Base-by-base conservation (phyloP, 2,113 vertebrate genomes). In the Typhlomys cinereus region DNA sequence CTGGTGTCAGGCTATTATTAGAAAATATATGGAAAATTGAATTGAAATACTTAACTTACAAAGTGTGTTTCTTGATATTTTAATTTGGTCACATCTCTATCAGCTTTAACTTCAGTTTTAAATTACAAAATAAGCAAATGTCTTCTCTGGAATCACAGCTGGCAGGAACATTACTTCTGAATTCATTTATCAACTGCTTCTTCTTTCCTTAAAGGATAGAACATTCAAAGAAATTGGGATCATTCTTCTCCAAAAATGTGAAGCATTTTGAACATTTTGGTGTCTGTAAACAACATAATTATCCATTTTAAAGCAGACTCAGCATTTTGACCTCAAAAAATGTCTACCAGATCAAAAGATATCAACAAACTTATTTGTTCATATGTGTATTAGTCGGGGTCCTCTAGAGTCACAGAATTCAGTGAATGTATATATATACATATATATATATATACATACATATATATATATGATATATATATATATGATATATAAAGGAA, bases 1-100 rank as follows among this genome's bases (percentile, higher is more conserved):
- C 46, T 89, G 23, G 10, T 73, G 1, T 90, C 36, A 92, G 17
- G n/a, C 46, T 96, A 69, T 91, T 94, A 95, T 90, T 95, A 86
- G 74, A 86, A 88, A 75, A 89, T n/a, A 79, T 75, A 90, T 69
- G 18, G 46, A 64, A 93, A 91, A 92, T 69, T 69, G 90, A 96
- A 89, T 92, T 21, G 86, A 44, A 9, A 76, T 62, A 73, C 11
- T 78, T 90, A 88, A 74, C 15, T 48, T 69, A 5, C 54, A 70
- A 76, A 18, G 7, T 10, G 5, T 90, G 76, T 87, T 93, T 85
- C 59, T 80, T 94, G 52, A 23, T 92, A 36, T 79, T 94, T 85
- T 93, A 88, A 94, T 78, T 94, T 94, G 89, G 76, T 36, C 41
- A 92, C 71, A 81, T 95, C 12, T n/a, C 11, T 81, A 41, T 71